Evolutionary conservation across 1,140 invertebrate species (phyloP), one percentile per base, ranked within the genome.

Genomic region (Zaprionus capensis): DNA sequence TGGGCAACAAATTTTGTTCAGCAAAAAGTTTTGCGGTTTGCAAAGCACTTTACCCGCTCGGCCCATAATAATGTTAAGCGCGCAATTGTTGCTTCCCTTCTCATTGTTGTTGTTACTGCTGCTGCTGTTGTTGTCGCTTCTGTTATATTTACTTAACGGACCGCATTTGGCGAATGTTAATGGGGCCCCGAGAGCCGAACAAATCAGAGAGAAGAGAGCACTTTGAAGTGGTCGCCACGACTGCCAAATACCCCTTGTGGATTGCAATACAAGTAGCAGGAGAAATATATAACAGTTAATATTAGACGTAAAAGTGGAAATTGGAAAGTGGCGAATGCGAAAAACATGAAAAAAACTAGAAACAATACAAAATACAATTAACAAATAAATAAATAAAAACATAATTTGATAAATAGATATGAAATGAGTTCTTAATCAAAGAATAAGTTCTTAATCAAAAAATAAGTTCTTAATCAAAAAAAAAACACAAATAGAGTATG

Each of bases 41-140:
- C 71, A 36, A 57, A 77, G 74, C 77, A 80, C 77, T 80, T 72
- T 76, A 41, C 58, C 44, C 24, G n/a, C 17, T 44, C 73, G 51
- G 26, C 26, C 55, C 22, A 72, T 57, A 87, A 88, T 76, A 87
- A 87, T 79, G 84, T 87, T 74, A 85, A 85, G 81, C 73, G 46
- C 63, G 31, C 67, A 65, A 70, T 71, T 71, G 70, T 72, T 57
- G 59, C 46, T 49, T 22, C 20, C 20, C 17, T 49, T 31, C 28
- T 31, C 15, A 12, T n/a, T 17, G n/a, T 44, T 17, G n/a, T 44
- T 44, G 14, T 22, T 62, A 20, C 11, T 63, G 34, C 7, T 64
- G 31, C 14, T 63, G 31, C 5, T 56, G 61, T 20, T 49, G 61
- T 68, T 68, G 57, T 62, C 28, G 44, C 17, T 53, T 11, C 46